These are phyloP conservation scores for Yponomeuta malinellus DNA, from an alignment of 2,888 invertebrate genomes.

Conservation along the genomic window DNA sequence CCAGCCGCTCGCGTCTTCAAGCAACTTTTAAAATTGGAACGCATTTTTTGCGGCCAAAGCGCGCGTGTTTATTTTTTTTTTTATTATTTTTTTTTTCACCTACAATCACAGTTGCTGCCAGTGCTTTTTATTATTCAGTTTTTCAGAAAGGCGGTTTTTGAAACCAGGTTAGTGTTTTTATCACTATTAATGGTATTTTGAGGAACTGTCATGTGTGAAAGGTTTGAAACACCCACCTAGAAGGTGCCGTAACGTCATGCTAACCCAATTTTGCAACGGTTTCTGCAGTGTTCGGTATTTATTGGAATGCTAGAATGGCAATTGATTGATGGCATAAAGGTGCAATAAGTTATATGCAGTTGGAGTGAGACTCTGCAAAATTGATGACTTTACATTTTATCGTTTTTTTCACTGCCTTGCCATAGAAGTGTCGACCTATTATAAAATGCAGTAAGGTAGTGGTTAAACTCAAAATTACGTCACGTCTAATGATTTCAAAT, in stretches of 20 bases:
- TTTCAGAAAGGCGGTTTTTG: not conserved
- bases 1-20: constrained; percentile 24
- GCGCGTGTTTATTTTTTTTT: constrained; percentile 1
- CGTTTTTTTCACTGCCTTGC: too few relatives aligned
- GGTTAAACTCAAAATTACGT: too few relatives aligned
- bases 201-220: not conserved
- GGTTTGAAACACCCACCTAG: not conserved
- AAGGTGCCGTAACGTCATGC: constrained; percentile 18
- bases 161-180: constrained; percentile 20
- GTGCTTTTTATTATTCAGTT: not conserved
- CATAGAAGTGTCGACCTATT: too few relatives aligned
- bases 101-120: not conserved
- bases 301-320: not conserved
- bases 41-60: constrained; percentile 1
- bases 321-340: not conserved
- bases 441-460: too few relatives aligned
- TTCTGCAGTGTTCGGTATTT: constrained; percentile 13
- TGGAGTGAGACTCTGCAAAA: not conserved
- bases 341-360: not conserved
- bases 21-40: not conserved
- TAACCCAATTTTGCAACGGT: constrained; percentile 23
- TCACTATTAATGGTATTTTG: not conserved
- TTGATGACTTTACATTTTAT: not conserved
- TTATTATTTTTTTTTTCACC: not conserved
- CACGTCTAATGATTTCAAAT: too few relatives aligned